Evolutionary conservation across 1,140 invertebrate genomes (phyloP).

Genomic region (Pristionchus pacificus): DNA sequence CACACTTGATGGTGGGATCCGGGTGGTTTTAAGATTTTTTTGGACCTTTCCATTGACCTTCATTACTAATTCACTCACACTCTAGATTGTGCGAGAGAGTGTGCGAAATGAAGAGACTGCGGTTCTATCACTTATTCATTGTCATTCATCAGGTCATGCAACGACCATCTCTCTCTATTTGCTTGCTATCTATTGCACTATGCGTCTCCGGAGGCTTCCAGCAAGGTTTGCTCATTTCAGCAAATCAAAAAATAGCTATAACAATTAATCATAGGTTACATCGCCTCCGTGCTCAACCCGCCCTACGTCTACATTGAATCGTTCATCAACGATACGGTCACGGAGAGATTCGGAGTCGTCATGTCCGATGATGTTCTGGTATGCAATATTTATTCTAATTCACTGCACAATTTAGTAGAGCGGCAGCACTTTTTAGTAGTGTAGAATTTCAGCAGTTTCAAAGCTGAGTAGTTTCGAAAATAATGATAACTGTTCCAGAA

Average conservation of each 20-base stretch:
- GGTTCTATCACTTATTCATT: too few species aligned
- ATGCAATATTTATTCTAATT: slow-evolving; percentile 5
- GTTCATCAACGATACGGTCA: slow-evolving; percentile 36
- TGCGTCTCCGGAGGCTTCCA: slow-evolving; percentile 37
- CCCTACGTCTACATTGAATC: slow-evolving; percentile 33
- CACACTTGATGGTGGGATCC: too few species aligned
- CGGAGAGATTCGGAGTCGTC: slow-evolving; percentile 24
- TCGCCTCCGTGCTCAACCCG: slow-evolving; percentile 41
- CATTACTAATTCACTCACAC: too few species aligned
- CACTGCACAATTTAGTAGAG: neutral
- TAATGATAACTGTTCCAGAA: slow-evolving; percentile 30
- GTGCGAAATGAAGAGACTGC: too few species aligned
- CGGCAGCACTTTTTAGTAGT: neutral
- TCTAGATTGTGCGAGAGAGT: too few species aligned
- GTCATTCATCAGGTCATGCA: too few species aligned
- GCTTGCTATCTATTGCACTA: slow-evolving; percentile 35
- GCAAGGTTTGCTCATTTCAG: slow-evolving; percentile 7
- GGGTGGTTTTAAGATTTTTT: too few species aligned
- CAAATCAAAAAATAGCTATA: neutral
- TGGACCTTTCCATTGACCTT: too few species aligned
- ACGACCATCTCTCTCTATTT: slow-evolving; percentile 33
- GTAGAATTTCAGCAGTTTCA: neutral
- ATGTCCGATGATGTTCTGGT: slow-evolving; percentile 28
- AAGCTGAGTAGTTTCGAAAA: too few species aligned
- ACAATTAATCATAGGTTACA: slow-evolving; percentile 19